A percentile compares a stretch with the other conserved stretches of the same genome.
phyloP scores from a whole-genome alignment of 2,888 invertebrate species.

The Rhingia rostrata region DNA sequence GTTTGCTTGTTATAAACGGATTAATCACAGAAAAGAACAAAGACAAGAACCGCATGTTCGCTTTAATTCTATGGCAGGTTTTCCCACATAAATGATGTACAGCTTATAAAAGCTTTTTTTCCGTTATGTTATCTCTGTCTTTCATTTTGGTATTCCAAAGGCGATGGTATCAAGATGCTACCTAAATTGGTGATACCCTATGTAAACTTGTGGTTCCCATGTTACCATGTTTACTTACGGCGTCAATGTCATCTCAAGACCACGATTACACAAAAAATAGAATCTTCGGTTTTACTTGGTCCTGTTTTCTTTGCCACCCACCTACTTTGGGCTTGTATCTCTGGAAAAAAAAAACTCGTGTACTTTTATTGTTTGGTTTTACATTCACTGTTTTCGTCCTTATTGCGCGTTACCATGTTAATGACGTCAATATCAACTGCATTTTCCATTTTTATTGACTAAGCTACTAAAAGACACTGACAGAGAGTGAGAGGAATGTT shows the following conservation, averaged over 20 bases:
- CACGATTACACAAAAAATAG: constrained; percentile 17
- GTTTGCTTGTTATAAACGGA: constrained; percentile 72
- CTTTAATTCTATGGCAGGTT: constrained; percentile 29
- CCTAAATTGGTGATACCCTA: constrained; percentile 50
- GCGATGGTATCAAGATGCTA: constrained; percentile 39
- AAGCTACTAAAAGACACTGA: not conserved
- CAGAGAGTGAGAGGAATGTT: not conserved
- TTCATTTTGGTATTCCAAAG: constrained; percentile 31
- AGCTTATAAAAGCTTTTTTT: constrained; percentile 46
- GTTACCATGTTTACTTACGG: constrained; percentile 56
- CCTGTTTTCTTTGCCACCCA: not conserved
- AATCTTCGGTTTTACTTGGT: constrained; percentile 19
- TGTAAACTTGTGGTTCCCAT: constrained; percentile 63
- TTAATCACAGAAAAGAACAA: constrained; percentile 50
- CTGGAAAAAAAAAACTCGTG: constrained; percentile 58
- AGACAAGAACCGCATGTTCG: constrained; percentile 26
- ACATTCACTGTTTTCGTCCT: constrained; percentile 11
- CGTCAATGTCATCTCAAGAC: constrained; percentile 65
- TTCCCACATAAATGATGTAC: constrained; percentile 59
- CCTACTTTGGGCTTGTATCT: not conserved
- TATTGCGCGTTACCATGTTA: not conserved
- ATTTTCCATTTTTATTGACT: constrained; percentile 24
- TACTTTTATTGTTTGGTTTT: constrained; percentile 52
- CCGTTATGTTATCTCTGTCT: not conserved
- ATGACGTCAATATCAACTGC: constrained; percentile 44